A percentile compares a stretch with the other conserved stretches of the same genome.
Evolutionary conservation across 2,113 vertebrate species (phyloP).

Genomic region (Lanius collurio): DNA sequence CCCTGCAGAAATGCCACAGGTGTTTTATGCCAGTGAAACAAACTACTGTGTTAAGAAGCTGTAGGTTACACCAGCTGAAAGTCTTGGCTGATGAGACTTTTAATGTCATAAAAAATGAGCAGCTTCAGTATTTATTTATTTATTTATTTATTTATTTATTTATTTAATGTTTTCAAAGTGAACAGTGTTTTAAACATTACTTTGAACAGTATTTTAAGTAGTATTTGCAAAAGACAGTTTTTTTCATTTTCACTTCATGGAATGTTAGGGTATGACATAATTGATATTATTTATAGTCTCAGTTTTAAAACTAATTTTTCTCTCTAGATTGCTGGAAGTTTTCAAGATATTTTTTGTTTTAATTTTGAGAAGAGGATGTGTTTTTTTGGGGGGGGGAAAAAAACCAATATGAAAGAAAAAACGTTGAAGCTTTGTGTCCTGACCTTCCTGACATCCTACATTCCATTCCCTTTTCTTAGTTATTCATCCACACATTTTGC

Average conservation of each 20-base stretch:
- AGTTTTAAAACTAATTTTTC: not conserved
- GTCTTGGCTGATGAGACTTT: not conserved
- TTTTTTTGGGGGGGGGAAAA: not conserved
- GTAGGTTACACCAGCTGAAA: not conserved
- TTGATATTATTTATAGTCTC: not conserved
- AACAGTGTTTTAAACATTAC: not conserved
- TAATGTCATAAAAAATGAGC: not conserved
- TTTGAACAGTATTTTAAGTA: not conserved
- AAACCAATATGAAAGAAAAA: not conserved
- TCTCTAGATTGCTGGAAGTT: not conserved
- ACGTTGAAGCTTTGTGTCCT: not conserved
- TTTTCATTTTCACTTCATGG: not conserved
- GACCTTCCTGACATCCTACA: not conserved
- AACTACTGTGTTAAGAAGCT: not conserved
- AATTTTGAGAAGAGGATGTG: not conserved
- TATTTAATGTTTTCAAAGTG: not conserved
- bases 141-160: too few relatives aligned
- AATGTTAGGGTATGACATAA: not conserved
- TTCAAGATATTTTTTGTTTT: not conserved
- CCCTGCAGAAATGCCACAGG: not conserved
- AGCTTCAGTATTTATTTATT: not conserved
- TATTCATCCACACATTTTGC: not conserved
- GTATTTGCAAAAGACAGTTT: not conserved
- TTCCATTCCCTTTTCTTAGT: not conserved
- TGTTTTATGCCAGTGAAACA: not conserved